Evolutionary conservation across 2,113 vertebrate species (phyloP).

Genomic region (Clinocottus analis): DNA sequence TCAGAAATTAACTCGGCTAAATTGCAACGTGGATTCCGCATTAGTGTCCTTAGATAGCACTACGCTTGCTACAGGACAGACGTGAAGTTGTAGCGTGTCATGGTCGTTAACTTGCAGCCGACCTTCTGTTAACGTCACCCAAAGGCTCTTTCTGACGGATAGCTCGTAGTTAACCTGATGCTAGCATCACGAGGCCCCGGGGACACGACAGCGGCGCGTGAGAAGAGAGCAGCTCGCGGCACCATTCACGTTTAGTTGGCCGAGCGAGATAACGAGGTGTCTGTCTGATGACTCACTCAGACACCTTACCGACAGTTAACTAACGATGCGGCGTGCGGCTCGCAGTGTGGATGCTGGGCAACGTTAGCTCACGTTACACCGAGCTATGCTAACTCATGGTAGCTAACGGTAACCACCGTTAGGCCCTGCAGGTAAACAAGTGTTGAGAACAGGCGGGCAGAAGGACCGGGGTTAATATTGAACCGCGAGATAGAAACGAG

Average conservation of each 20-base stretch:
- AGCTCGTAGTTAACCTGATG: slow-evolving; percentile 13
- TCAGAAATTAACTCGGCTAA: not conserved
- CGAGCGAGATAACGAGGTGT: not conserved
- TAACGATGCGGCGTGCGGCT: not conserved
- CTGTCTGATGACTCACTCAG: slow-evolving; percentile 36
- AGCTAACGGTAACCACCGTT: slow-evolving; percentile 61
- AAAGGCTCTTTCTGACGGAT: slow-evolving; percentile 23
- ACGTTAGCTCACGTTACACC: slow-evolving; percentile 28
- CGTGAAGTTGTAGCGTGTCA: not conserved
- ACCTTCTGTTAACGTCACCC: not conserved
- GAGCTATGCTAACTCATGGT: slow-evolving; percentile 72
- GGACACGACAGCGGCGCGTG: not conserved
- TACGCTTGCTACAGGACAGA: not conserved
- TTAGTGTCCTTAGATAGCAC: not conserved
- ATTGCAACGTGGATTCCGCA: not conserved
- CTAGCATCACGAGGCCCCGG: slow-evolving; percentile 46
- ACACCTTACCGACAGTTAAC: not conserved
- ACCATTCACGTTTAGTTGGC: not conserved
- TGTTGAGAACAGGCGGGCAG: not conserved
- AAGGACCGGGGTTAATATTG: not conserved
- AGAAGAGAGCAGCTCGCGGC: not conserved
- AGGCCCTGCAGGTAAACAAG: slow-evolving; percentile 73
- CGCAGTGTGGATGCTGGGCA: slow-evolving; percentile 34
- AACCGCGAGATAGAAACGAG: not conserved
- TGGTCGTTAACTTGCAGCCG: slow-evolving; percentile 14